Base-by-base conservation (phyloP, 2,797 vertebrate genomes). In the Spinibarbus caldwelli region DNA sequence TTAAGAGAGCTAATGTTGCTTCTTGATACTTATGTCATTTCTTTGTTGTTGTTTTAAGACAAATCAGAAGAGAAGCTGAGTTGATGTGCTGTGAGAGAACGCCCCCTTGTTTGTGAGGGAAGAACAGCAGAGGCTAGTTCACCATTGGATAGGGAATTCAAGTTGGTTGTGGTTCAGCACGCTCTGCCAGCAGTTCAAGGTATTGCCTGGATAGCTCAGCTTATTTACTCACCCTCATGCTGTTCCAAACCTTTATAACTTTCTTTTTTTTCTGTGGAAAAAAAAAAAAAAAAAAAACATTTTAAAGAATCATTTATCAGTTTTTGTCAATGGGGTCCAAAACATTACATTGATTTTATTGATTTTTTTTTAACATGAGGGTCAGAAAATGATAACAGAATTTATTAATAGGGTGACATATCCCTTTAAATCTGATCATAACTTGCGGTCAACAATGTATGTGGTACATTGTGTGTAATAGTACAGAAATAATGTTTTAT, bases 31-130 rank as follows among this genome's bases (percentile, higher is more conserved):
- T 89, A 93, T 90, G 90, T 92, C 88, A 92, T 72, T 79, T 85
- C 21, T 41, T 45, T 41, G 17, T 67, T 82, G n/a, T 80, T 73
- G 17, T 87, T 84, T 89, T 64, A 92, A 94, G 92, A 91, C 78
- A 71, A 68, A 84, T 83, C 41, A 83, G 71, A 82, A 86, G 85
- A 90, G 87, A 87, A 87, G 89, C 87, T 57, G 9, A 86, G 83
- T 89, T 87, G 89, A 90, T 87, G 72, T 92, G 90, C 90, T 93
- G 92, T 92, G 91, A 93, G 81, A 85, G 66, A 91, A 59, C 87
- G 78, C 91, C 92, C 88, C 88, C 90, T 92, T 84, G 90, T 90
- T 90, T 91, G 89, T 88, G 86, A 83, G 52, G 62, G 70, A 84
- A 68, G 52, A 86, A 86, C 84, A 57, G 82, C 78, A 84, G 72